Evolutionary conservation across 2,888 invertebrate species (phyloP).

Genomic region (Anaspis maculata): DNA sequence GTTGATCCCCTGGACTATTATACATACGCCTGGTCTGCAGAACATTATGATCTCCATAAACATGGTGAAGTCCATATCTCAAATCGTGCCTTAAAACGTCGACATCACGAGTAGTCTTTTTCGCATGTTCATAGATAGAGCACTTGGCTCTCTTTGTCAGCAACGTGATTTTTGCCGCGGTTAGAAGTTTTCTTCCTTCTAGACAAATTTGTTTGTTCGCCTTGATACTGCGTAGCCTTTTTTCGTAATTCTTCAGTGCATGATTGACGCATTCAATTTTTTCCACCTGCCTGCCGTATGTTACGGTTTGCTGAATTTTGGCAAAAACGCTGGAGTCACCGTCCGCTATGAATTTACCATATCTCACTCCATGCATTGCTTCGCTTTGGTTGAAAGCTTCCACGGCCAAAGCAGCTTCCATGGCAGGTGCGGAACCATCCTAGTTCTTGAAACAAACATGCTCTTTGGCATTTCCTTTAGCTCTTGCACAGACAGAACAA

Average conservation of each 20-base stretch:
- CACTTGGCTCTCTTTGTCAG: slow-evolving; percentile 12
- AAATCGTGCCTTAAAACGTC: slow-evolving; percentile 6
- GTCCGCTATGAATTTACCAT: slow-evolving; percentile 15
- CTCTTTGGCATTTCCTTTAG: slow-evolving; percentile 4
- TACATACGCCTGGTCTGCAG: no score
- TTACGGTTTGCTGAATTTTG: slow-evolving; percentile 16
- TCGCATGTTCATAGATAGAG: slow-evolving; percentile 19
- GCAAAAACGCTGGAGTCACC: slow-evolving; percentile 18
- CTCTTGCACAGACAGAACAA: slow-evolving; percentile 17
- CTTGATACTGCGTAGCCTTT: slow-evolving; percentile 14
- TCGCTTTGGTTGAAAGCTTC: slow-evolving; percentile 18
- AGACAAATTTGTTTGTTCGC: slow-evolving; percentile 12
- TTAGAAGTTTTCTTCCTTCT: slow-evolving; percentile 12
- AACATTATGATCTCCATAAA: slow-evolving; percentile 3
- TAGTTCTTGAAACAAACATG: slow-evolving; percentile 19
- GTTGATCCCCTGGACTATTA: background rate
- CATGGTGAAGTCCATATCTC: slow-evolving; percentile 5
- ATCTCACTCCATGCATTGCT: slow-evolving; percentile 13
- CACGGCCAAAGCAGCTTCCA: slow-evolving; percentile 18
- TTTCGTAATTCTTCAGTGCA: slow-evolving; percentile 19
- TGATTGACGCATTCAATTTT: slow-evolving; percentile 21
- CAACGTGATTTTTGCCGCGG: background rate
- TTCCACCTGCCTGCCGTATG: slow-evolving; percentile 16
- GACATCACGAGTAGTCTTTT: slow-evolving; percentile 1
- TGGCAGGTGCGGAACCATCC: slow-evolving; percentile 16